Evolutionary conservation across 2,113 vertebrate genomes (phyloP), one percentile per base, ranked within the genome.

Genomic region (Glaucomys volans): DNA sequence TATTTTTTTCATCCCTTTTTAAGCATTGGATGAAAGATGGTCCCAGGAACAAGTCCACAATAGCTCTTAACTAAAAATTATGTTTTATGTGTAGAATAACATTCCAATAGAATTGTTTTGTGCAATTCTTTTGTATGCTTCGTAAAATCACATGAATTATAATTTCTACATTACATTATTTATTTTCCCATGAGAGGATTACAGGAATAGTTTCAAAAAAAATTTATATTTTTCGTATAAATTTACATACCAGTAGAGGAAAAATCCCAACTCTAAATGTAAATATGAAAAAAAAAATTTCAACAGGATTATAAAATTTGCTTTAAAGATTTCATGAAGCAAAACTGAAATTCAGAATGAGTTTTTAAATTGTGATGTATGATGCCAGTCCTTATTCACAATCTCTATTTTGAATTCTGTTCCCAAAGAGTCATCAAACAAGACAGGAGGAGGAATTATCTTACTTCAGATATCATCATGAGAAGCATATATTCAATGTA

Each of bases 241-340:
- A 94, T 90, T 75, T 80, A 79, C 54, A 82, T 28, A 44, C 14
- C 30, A 90, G 40, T 28, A 91, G 2, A 84, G 4, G 4, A 83
- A 95, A 79, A 91, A 40, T 59, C 18, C 3, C 35, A 93, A 88
- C 8, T 66, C 22, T 59, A 82, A 85, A 64, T 18, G 30, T 50
- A 42, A 87, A 64, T 40, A 82, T 74, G 5, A 50, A 89, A 66
- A 91, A 13, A 83, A 69, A 47, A 59, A 24, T 57, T 76, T 64
- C 4, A 66, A 37, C 12, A 94, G 30, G 28, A 67, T 82, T 66
- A 71, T 32, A 81, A 83, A 81, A 54, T 84, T 80, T 75, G 17
- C 22, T 57, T 93, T 37, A 80, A 80, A 30, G 2, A 0, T 88
- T 85, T 97, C n/a, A 85, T 75, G 16, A 86, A 95, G 74, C 57